Conservation (phyloP, 2,888 invertebrate genomes). For the Scotopteryx bipunctaria region DNA sequence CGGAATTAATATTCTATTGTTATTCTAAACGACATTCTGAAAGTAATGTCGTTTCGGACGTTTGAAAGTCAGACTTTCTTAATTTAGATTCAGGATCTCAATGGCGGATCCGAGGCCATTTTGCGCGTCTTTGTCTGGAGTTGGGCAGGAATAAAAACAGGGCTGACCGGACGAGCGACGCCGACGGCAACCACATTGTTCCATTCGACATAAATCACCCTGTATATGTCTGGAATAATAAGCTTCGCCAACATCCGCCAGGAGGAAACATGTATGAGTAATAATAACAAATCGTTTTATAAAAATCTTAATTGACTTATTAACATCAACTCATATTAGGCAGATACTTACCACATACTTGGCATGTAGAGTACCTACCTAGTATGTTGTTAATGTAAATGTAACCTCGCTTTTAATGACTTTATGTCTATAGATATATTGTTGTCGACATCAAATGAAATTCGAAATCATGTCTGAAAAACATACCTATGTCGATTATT, state of each 20-base stretch:
- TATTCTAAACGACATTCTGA: constrained; percentile 25
- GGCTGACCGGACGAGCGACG: constrained; percentile 25
- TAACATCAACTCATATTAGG: background rate
- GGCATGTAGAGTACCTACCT: too few relatives aligned
- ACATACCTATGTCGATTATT: constrained; percentile 13
- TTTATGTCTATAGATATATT: too few relatives aligned
- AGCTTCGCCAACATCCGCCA: constrained; percentile 23
- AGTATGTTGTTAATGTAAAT: background rate
- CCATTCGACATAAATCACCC: constrained; percentile 9
- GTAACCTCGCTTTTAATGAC: background rate
- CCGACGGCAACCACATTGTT: constrained; percentile 28
- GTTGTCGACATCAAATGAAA: constrained; percentile 1
- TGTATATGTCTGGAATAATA: constrained; percentile 24
- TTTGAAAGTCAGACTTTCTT: constrained; percentile 39
- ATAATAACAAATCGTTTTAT: constrained; percentile 4
- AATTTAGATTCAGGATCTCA: constrained; percentile 31
- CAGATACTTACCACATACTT: too few relatives aligned
- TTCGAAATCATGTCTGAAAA: background rate
- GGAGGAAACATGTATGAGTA: constrained; percentile 3
- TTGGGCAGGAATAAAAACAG: constrained; percentile 34
- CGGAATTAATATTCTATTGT: constrained; percentile 6
- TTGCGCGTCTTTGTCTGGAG: constrained; percentile 31
- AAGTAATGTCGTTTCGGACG: constrained; percentile 30
- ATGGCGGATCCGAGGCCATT: constrained; percentile 29
- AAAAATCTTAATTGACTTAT: constrained; percentile 5